phyloP scores from a whole-genome alignment of 2,113 vertebrate species.

The Atherinomorus stipes region DNA sequence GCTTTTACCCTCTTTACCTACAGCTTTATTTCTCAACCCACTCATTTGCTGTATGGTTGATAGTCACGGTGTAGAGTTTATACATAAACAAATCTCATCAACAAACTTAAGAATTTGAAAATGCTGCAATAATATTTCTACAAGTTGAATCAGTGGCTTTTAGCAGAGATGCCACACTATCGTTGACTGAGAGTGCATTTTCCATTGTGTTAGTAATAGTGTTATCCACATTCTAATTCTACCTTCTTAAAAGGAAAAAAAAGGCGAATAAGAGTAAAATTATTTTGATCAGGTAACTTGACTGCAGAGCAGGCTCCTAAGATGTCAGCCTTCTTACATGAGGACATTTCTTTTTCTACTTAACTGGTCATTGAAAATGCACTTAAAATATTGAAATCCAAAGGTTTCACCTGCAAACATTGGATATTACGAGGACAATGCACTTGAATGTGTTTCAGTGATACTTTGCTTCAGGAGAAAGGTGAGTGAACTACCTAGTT shows the following conservation, averaged over 20 bases:
- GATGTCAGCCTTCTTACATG: too few relatives aligned
- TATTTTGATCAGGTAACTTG: background rate
- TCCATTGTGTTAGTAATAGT: background rate
- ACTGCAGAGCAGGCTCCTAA: too few relatives aligned
- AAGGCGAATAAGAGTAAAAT: background rate
- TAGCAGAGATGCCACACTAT: background rate
- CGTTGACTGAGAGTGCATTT: background rate
- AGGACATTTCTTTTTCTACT: too few relatives aligned
- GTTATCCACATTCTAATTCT: background rate
- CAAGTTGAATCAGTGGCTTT: background rate
- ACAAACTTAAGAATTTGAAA: background rate
- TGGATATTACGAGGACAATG: too few relatives aligned
- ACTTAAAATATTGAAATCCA: too few relatives aligned
- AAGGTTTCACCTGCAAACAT: too few relatives aligned
- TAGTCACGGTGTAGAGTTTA: background rate
- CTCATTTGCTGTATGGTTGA: background rate
- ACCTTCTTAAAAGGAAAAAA: background rate
- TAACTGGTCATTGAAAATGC: too few relatives aligned
- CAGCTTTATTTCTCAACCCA: constrained; percentile 3
- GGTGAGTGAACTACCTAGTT: background rate
- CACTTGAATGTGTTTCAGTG: background rate
- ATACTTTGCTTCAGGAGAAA: background rate
- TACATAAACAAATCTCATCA: constrained; percentile 12
- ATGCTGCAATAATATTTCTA: background rate
- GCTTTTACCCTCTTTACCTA: constrained; percentile 11